phyloP scores from a whole-genome alignment of 2,113 vertebrate species.

The Columba livia region DNA sequence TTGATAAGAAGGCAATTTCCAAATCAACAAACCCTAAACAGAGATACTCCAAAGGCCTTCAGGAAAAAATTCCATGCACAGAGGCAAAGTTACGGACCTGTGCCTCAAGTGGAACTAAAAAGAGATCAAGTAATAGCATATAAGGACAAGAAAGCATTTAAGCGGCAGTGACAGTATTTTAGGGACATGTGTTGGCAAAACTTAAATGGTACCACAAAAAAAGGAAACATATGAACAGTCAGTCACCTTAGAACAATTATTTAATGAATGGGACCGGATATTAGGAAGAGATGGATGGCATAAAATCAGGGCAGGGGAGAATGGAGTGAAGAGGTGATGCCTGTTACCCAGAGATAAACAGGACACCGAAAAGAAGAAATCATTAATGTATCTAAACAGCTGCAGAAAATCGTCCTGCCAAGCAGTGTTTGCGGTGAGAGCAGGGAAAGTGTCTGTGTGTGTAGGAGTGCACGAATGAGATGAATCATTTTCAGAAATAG shows the following conservation, averaged over 20 bases:
- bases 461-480: background rate
- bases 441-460: background rate
- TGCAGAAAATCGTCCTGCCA: background rate
- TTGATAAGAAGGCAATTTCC: slow-evolving; percentile 13
- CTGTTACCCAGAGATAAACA: slow-evolving; percentile 9
- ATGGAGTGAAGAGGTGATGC: background rate
- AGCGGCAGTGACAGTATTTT: background rate
- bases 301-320: background rate
- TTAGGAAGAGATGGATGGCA: background rate
- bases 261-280: background rate
- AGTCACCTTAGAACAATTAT: background rate
- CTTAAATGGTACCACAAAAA: background rate
- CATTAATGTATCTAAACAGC: background rate
- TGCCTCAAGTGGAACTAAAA: background rate
- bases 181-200: background rate
- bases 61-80: background rate
- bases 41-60: background rate
- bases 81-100: background rate
- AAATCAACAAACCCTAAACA: background rate
- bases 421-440: background rate
- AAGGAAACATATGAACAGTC: background rate
- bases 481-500: slow-evolving; percentile 20
- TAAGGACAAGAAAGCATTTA: background rate
- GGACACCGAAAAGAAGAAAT: background rate
- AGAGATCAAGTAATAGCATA: background rate